Percentiles rank a stretch among this genome's conserved stretches.
Conservation (phyloP, 2,888 invertebrate species). For the Spilarctia lutea region DNA sequence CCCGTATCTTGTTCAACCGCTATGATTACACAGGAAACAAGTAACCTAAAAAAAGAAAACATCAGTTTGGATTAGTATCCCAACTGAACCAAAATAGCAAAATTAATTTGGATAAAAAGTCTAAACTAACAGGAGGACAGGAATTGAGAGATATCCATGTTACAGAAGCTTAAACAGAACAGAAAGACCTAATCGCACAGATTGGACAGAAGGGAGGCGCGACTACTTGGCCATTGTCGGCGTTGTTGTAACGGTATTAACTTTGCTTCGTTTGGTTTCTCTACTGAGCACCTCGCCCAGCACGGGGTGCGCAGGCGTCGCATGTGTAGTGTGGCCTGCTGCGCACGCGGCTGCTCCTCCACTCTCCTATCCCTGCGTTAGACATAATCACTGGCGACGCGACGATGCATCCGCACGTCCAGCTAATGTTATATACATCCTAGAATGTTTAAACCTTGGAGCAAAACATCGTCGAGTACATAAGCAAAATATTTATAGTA, state of each 20-base stretch:
- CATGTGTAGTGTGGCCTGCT: slow-evolving; percentile 87
- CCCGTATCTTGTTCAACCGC: slow-evolving; percentile 63
- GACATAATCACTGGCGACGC: slow-evolving; percentile 81
- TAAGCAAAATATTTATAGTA: slow-evolving; percentile 32
- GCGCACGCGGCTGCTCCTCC: slow-evolving; percentile 76
- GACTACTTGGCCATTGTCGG: slow-evolving; percentile 85
- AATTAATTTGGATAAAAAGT: slow-evolving; percentile 60
- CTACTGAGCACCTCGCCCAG: slow-evolving; percentile 92
- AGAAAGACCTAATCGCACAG: slow-evolving; percentile 85
- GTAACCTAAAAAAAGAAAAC: slow-evolving; percentile 49
- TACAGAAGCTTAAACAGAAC: slow-evolving; percentile 81
- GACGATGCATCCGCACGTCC: slow-evolving; percentile 61
- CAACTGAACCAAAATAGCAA: slow-evolving; percentile 62
- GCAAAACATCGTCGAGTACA: slow-evolving; percentile 44
- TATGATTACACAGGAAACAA: slow-evolving; percentile 47
- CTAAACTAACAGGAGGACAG: slow-evolving; percentile 80
- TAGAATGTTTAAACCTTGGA: slow-evolving; percentile 50
- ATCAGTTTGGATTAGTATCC: slow-evolving; percentile 57
- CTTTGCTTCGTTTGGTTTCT: slow-evolving; percentile 89
- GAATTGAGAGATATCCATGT: slow-evolving; percentile 61
- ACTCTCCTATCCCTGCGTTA: slow-evolving; percentile 86
- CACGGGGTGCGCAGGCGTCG: slow-evolving; percentile 93
- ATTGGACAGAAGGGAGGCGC: slow-evolving; percentile 85
- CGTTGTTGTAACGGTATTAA: slow-evolving; percentile 85
- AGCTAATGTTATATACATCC: slow-evolving; percentile 60